These are phyloP conservation scores for Numenius phaeopus DNA, from an alignment of 2,797 vertebrate species.

Conservation along the genomic window DNA sequence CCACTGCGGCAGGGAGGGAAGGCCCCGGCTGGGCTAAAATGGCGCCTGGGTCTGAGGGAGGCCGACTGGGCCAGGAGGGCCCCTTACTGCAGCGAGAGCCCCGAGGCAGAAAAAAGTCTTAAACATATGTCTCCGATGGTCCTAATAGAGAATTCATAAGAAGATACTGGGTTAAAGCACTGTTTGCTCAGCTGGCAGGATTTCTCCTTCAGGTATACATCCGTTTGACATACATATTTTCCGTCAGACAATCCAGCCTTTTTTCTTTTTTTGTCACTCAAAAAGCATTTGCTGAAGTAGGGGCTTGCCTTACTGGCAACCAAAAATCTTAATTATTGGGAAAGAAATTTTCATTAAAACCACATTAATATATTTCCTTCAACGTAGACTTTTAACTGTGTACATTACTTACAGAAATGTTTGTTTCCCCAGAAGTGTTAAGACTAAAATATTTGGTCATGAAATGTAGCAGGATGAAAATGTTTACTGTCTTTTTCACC, in stretches of 20 bases:
- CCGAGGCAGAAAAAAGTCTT: neutral
- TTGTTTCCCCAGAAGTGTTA: neutral
- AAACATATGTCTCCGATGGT: neutral
- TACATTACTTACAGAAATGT: neutral
- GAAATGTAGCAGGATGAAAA: neutral
- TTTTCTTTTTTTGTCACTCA: neutral
- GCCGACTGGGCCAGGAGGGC: neutral
- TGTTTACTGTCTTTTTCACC: neutral
- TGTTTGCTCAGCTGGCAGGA: neutral
- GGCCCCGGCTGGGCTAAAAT: neutral
- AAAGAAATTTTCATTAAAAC: neutral
- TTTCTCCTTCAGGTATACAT: neutral
- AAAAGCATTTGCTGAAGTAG: neutral
- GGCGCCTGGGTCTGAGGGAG: too few relatives aligned
- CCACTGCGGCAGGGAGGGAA: accelerated
- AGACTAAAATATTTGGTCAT: neutral
- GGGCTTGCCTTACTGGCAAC: neutral
- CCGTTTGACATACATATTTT: neutral
- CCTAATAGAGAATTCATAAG: neutral
- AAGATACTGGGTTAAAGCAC: neutral
- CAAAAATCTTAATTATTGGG: neutral
- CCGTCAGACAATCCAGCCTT: neutral
- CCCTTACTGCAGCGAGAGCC: neutral
- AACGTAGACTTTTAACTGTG: neutral
- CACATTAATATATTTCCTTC: neutral